Conservation (phyloP, 2,888 invertebrate genomes). For the Caenorhabditis zanzibari region DNA sequence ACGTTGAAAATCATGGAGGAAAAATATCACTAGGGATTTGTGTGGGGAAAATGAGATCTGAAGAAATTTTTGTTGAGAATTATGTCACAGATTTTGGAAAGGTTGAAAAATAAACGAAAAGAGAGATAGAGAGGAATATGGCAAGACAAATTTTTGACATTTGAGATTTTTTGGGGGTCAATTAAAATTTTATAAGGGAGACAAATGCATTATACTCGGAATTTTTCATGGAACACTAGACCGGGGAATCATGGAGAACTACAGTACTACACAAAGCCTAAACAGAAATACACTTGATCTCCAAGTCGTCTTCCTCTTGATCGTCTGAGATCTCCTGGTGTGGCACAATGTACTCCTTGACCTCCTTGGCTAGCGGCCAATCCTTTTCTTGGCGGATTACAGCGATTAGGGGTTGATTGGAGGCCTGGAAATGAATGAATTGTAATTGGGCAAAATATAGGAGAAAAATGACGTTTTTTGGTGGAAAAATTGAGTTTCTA, state of each 20-base stretch:
- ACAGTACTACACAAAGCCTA: no score
- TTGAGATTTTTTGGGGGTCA: not conserved
- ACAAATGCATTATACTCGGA: no score
- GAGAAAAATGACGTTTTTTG: no score
- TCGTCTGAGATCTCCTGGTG: slow-evolving; percentile 17
- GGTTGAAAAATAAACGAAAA: slow-evolving; percentile 8
- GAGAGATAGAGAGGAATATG: slow-evolving; percentile 18
- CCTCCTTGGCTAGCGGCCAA: slow-evolving; percentile 30
- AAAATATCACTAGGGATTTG: slow-evolving; percentile 1
- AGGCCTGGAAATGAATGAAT: slow-evolving; percentile 37
- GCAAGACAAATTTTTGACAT: not conserved
- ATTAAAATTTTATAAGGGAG: not conserved
- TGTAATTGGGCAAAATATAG: not conserved
- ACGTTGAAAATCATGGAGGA: slow-evolving; percentile 16
- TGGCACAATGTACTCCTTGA: slow-evolving; percentile 52
- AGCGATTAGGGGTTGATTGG: slow-evolving; percentile 61
- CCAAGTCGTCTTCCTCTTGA: not conserved
- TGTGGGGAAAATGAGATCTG: not conserved
- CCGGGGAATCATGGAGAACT: no score
- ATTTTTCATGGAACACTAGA: no score
- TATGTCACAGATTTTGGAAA: not conserved
- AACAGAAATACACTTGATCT: no score
- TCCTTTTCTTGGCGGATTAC: slow-evolving; percentile 63
- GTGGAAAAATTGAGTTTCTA: not conserved
- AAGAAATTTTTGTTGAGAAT: no score